Percentiles rank a stretch among this genome's conserved stretches.
These are phyloP conservation scores for Ennomos erosarius DNA, from an alignment of 2,888 invertebrate species.

Conservation along the genomic window DNA sequence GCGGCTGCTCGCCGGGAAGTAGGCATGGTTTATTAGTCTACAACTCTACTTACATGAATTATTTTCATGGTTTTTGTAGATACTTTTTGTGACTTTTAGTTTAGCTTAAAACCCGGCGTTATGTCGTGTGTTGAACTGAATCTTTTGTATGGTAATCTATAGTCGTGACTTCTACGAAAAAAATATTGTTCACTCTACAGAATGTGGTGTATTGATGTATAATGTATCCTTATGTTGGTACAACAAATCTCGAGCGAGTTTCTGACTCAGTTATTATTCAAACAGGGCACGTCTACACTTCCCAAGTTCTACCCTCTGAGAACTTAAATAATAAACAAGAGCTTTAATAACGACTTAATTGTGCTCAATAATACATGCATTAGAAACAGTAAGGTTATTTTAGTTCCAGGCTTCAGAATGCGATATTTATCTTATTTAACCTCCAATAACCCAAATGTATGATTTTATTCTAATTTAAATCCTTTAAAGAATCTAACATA, in stretches of 20 bases:
- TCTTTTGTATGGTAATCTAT: slow-evolving; percentile 46
- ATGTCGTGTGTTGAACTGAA: slow-evolving; percentile 15
- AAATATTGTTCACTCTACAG: slow-evolving; percentile 6
- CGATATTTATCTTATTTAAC: too few species aligned
- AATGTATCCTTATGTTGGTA: slow-evolving; percentile 7
- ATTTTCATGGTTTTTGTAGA: too few species aligned
- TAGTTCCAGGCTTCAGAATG: too few species aligned
- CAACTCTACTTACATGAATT: too few species aligned
- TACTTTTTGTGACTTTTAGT: too few species aligned
- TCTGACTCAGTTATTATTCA: slow-evolving; percentile 27
- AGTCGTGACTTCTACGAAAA: slow-evolving; percentile 6
- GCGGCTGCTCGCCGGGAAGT: too few species aligned
- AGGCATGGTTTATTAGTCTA: too few species aligned
- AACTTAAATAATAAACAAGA: slow-evolving; percentile 15
- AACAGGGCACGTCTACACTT: slow-evolving; percentile 12
- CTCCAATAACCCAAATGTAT: too few species aligned
- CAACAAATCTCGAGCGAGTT: slow-evolving; percentile 13
- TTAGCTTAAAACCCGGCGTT: not conserved
- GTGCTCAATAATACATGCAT: too few species aligned
- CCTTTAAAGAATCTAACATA: slow-evolving; percentile 1
- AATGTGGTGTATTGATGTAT: slow-evolving; percentile 8
- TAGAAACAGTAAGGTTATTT: too few species aligned
- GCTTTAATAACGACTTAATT: not conserved
- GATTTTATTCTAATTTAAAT: too few species aligned
- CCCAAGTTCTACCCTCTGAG: slow-evolving; percentile 5